These are phyloP conservation scores for Desmodus rotundus DNA, from an alignment of 2,113 vertebrate genomes.

Conservation along the genomic window DNA sequence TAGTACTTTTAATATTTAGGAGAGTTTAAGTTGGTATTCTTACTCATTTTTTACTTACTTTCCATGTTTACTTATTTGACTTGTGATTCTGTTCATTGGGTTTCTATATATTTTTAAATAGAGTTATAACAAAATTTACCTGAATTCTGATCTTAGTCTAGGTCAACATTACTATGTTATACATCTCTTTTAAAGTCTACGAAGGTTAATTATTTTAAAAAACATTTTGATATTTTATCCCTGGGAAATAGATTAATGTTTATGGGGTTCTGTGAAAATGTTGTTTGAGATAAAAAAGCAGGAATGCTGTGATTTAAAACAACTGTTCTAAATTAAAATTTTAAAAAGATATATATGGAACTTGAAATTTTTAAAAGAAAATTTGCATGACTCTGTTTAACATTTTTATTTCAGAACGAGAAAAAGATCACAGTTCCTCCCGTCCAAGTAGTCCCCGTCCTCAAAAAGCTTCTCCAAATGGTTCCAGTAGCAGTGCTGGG, in stretches of 20 bases:
- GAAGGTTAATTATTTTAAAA: constrained; percentile 14
- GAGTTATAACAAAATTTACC: constrained; percentile 12
- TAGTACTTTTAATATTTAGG: constrained; percentile 24
- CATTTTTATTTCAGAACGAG: constrained; percentile 85
- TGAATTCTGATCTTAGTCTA: constrained; percentile 33
- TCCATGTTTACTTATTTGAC: background rate
- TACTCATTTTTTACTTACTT: constrained; percentile 9
- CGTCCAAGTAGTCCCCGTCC: constrained; percentile 94
- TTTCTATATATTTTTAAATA: constrained; percentile 29
- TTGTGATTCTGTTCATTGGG: background rate
- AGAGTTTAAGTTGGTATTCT: constrained; percentile 2
- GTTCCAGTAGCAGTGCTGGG: constrained; percentile 88
- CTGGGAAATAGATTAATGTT: constrained; percentile 21
- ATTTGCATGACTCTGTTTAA: background rate
- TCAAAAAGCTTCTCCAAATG: constrained; percentile 92
- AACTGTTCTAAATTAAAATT: constrained; percentile 22
- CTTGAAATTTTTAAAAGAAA: background rate
- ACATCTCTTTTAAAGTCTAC: background rate
- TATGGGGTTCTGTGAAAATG: constrained; percentile 8
- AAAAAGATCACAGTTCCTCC: constrained; percentile 92
- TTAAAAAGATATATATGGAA: background rate
- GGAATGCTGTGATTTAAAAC: constrained; percentile 19
- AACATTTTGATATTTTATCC: constrained; percentile 24
- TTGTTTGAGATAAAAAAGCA: constrained; percentile 43
- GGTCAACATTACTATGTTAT: background rate